These are phyloP conservation scores for Glyphotaelius pellucidus DNA, from an alignment of 2,888 invertebrate genomes.

Conservation along the genomic window DNA sequence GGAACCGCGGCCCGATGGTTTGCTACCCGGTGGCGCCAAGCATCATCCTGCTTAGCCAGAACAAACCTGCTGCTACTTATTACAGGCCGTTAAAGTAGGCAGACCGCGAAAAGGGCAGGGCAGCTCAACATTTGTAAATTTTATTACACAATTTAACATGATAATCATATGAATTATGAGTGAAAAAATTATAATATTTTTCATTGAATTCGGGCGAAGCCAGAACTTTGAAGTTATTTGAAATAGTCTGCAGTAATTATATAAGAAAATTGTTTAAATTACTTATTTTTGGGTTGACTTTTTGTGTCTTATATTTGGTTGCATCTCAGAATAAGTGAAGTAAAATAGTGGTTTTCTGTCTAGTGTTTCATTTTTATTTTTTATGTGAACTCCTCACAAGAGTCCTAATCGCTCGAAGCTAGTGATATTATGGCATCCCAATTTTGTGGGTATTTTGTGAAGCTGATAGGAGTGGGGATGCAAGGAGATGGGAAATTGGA, in stretches of 20 bases:
- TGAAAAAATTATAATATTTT: not conserved
- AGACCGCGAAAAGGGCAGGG: constrained; percentile 23
- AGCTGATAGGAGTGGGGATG: too few species aligned
- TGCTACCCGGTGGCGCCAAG: constrained; percentile 30
- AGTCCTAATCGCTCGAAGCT: too few species aligned
- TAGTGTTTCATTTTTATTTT: too few species aligned
- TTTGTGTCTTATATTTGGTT: not conserved
- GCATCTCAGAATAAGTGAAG: not conserved
- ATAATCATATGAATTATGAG: not conserved
- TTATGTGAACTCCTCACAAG: too few species aligned
- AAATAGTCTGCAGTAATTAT: not conserved
- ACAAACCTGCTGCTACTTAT: constrained; percentile 41
- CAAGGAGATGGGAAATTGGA: too few species aligned
- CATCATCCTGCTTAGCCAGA: not conserved
- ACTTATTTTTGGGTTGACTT: not conserved
- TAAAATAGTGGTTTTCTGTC: too few species aligned
- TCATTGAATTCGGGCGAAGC: not conserved
- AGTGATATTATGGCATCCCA: too few species aligned
- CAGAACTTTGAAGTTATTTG: not conserved
- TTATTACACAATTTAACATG: not conserved
- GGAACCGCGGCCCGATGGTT: constrained; percentile 16
- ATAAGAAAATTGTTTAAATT: not conserved
- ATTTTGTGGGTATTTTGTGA: too few species aligned
- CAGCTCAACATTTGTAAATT: not conserved
- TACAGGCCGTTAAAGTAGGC: not conserved